phyloP scores from a whole-genome alignment of 2,888 invertebrate species.

The Sycophila texana region DNA sequence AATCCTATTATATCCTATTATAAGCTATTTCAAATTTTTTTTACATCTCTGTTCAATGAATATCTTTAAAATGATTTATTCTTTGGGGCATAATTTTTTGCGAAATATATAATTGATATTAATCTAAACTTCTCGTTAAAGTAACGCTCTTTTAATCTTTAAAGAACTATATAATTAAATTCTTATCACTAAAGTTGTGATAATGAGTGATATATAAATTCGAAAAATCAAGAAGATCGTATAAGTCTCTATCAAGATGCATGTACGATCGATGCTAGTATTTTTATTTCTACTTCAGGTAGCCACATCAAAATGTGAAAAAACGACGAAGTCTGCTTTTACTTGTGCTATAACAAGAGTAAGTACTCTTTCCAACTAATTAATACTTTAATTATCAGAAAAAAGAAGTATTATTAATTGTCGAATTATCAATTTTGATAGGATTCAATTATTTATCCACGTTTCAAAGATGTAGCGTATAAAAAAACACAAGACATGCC shows the following conservation, averaged over 20 bases:
- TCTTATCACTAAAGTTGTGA: constrained; percentile 38
- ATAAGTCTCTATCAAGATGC: constrained; percentile 29
- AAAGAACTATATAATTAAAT: constrained; percentile 29
- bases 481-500: background rate
- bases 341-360: constrained; percentile 47
- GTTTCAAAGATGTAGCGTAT: background rate
- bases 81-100: background rate
- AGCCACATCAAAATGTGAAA: background rate
- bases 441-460: background rate
- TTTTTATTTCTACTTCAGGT: constrained; percentile 27
- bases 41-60: too few relatives aligned
- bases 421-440: background rate
- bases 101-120: background rate
- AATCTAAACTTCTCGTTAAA: background rate
- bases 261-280: background rate
- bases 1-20: background rate
- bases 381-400: background rate
- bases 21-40: too few relatives aligned
- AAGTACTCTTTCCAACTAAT: background rate
- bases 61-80: background rate
- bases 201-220: too few relatives aligned
- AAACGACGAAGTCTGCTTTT: background rate
- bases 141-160: background rate
- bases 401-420: background rate
- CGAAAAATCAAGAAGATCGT: too few relatives aligned